A percentile compares a stretch with the other conserved stretches of the same genome.
These are phyloP conservation scores for Picus viridis DNA, from an alignment of 2,797 vertebrate species.

Conservation along the genomic window DNA sequence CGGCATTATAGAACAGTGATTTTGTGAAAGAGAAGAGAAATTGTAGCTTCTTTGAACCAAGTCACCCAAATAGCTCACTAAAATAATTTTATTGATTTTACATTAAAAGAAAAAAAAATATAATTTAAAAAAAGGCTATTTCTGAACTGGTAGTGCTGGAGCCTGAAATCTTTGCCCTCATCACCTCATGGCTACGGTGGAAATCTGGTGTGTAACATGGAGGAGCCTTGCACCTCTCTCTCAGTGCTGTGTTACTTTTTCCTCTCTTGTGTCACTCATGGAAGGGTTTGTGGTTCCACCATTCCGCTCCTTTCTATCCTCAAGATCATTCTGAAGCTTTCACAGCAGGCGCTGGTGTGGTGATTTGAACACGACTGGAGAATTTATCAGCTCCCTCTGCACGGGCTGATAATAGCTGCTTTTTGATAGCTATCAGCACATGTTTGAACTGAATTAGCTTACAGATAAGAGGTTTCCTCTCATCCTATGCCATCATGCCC, in stretches of 20 bases:
- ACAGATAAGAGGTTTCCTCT: background rate
- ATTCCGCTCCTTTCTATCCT: background rate
- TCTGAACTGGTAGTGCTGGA: background rate
- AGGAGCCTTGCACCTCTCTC: background rate
- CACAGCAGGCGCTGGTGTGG: fast-evolving
- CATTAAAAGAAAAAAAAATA: background rate
- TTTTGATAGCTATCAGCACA: background rate
- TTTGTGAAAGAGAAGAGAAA: conserved; percentile 35
- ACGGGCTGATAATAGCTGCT: background rate
- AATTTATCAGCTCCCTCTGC: background rate
- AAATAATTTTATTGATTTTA: conserved; percentile 57
- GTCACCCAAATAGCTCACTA: conserved; percentile 24
- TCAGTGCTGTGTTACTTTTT: background rate
- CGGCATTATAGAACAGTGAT: background rate
- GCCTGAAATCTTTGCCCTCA: background rate
- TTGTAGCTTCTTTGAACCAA: conserved; percentile 26
- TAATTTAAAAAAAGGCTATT: background rate
- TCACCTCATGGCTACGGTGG: background rate
- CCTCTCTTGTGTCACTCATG: background rate
- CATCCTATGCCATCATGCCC: background rate
- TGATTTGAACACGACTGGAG: background rate
- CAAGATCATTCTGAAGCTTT: background rate
- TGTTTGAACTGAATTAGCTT: background rate
- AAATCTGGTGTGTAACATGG: fast-evolving
- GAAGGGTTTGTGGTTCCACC: background rate